Evolutionary conservation across 2,888 invertebrate genomes (phyloP).

Genomic region (Drosophila yooni): DNA sequence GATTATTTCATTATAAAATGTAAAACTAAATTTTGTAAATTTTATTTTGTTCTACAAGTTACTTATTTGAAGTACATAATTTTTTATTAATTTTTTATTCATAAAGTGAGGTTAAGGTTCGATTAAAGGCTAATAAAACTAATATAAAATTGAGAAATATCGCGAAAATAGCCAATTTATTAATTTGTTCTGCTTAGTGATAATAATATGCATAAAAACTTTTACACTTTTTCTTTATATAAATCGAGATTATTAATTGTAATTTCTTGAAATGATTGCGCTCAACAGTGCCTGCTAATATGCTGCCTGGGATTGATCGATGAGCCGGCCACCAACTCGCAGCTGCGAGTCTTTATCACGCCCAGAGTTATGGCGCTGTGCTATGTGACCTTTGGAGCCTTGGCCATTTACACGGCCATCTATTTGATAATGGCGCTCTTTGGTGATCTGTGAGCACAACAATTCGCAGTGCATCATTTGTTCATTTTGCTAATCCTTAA

Average conservation of each 20-base stretch:
- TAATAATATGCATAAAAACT: too few species aligned
- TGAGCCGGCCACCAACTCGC: conserved; percentile 84
- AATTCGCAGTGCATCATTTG: background rate
- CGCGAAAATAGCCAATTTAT: too few species aligned
- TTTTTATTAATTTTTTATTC: too few species aligned
- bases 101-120: too few species aligned
- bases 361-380: conserved; percentile 83
- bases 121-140: too few species aligned
- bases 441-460: conserved; percentile 81
- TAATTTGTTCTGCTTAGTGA: too few species aligned
- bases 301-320: conserved; percentile 84
- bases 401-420: conserved; percentile 83
- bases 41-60: too few species aligned
- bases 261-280: background rate
- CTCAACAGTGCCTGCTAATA: conserved; percentile 80
- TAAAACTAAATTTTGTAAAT: too few species aligned
- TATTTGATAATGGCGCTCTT: conserved; percentile 84
- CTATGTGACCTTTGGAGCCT: conserved; percentile 84
- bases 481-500: background rate
- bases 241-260: background rate
- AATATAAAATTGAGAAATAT: too few species aligned
- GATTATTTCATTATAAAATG: too few species aligned
- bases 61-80: too few species aligned
- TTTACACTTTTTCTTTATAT: background rate
- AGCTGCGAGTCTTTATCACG: conserved; percentile 82